Evolutionary conservation across 1,140 invertebrate species (phyloP), one percentile per base, ranked within the genome.

Genomic region (Orchesella cincta): DNA sequence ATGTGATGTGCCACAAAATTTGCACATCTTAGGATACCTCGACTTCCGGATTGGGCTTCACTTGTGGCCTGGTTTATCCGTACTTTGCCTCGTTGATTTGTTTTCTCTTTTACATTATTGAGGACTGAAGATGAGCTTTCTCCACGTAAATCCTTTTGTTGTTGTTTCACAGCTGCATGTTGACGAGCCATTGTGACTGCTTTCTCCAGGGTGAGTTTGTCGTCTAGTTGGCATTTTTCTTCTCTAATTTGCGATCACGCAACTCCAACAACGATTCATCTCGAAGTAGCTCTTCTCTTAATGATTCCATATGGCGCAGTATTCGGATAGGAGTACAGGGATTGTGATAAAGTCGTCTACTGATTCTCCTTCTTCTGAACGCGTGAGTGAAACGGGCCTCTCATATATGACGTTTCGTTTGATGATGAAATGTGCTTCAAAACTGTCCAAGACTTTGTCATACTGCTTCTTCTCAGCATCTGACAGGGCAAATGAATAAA

Each of bases 251-350:
- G 23, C 81, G 75, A 71, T 85, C 81, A 0, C 75, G 26, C 3
- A 85, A 83, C 23, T 83, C 84, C 31, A 84, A 80, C 16, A 85
- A 82, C 14, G 85, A 82, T 39, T 81, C 74, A 70, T 78, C 77
- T 1, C 74, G 35, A 39, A 78, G n/a, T 51, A 78, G 34, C n/a
- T 78, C 77, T 3, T 78, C 77, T 28, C 31, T 36, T 1, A 78
- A 39, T 0, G 8, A 39, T 26, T 1, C 74, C 73, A 33, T 54
- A 78, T 1, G 1, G 39, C 46, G 36, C 77, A 78, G 26, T 46
- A 36, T 35, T 70, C 54, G 0, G 36, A 46, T 5, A 80, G 36
- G 16, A 70, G 29, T n/a, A 78, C 77, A 0, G 82, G 75, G 18
- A 62, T 70, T 26, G 79, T 78, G 3, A 82, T 67, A 73, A 81